phyloP scores from a whole-genome alignment of 2,888 invertebrate species.

The Dorcus hopei region DNA sequence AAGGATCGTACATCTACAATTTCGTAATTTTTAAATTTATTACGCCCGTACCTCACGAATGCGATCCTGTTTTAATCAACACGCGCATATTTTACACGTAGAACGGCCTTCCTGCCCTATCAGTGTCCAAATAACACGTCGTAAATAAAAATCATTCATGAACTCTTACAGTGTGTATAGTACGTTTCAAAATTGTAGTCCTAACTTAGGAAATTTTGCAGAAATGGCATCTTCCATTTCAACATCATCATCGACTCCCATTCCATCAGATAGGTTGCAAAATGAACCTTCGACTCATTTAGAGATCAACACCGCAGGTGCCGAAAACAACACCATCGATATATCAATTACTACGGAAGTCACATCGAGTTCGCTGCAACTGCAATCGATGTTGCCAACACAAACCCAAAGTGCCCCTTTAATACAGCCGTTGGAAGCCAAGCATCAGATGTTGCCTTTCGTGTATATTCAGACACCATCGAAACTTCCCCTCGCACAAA shows the following conservation, averaged over 20 bases:
- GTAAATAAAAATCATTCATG: slow-evolving; percentile 1
- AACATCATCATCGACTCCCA: slow-evolving; percentile 17
- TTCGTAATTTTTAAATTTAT: slow-evolving; percentile 17
- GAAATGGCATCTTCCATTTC: slow-evolving; percentile 36
- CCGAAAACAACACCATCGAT: slow-evolving; percentile 16
- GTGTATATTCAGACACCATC: slow-evolving; percentile 60
- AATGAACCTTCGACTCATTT: slow-evolving; percentile 12
- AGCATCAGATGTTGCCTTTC: slow-evolving; percentile 54
- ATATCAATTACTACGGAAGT: slow-evolving; percentile 18
- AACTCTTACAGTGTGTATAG: slow-evolving; percentile 21
- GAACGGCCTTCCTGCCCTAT: background rate
- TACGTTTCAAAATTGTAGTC: slow-evolving; percentile 23
- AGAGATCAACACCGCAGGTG: slow-evolving; percentile 9
- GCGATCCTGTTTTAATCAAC: background rate
- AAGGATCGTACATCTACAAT: slow-evolving; percentile 20
- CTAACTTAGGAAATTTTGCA: slow-evolving; percentile 31
- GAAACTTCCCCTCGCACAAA: slow-evolving; percentile 24
- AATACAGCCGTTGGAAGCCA: slow-evolving; percentile 27
- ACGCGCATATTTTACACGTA: background rate
- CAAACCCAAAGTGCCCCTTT: slow-evolving; percentile 21
- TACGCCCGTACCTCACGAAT: background rate
- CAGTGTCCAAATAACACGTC: too few relatives aligned
- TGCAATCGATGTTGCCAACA: slow-evolving; percentile 18
- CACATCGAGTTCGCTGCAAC: slow-evolving; percentile 9
- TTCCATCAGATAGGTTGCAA: slow-evolving; percentile 10